Conservation (phyloP, 2,113 vertebrate species). For the Monarcha castaneiventris region DNA sequence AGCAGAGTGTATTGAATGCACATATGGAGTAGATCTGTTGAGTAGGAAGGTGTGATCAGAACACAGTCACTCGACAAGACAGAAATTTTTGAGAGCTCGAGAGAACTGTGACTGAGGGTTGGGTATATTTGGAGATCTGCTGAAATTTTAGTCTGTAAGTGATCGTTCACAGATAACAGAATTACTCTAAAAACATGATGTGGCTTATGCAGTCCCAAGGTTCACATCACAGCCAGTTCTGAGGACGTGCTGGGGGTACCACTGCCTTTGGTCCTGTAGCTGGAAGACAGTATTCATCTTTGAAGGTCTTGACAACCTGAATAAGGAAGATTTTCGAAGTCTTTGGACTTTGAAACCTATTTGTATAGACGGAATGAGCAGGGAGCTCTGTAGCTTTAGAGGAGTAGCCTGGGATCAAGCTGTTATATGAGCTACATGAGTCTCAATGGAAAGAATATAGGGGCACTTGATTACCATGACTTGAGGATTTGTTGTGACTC, state of each 20-base stretch:
- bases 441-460: neutral
- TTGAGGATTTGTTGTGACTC: neutral
- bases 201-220: neutral
- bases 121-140: conserved; percentile 42
- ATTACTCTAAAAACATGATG: neutral
- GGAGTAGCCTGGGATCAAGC: neutral
- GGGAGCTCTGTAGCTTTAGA: neutral
- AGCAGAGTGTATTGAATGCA: neutral
- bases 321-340: neutral
- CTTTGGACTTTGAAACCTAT: neutral
- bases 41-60: conserved; percentile 63
- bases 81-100: neutral
- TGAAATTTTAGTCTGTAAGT: neutral
- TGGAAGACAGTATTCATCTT: neutral
- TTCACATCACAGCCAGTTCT: neutral
- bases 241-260: neutral
- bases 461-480: neutral
- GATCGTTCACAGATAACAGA: neutral
- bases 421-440: neutral
- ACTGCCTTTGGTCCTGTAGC: neutral
- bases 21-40: conserved; percentile 62
- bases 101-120: conserved; percentile 14
- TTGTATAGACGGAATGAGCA: neutral
- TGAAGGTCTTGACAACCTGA: neutral
- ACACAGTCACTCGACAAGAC: conserved; percentile 28